A percentile compares a stretch with the other conserved stretches of the same genome.
Evolutionary conservation across 2,797 vertebrate genomes (phyloP).

Genomic region (Sorex maritimensis): DNA sequence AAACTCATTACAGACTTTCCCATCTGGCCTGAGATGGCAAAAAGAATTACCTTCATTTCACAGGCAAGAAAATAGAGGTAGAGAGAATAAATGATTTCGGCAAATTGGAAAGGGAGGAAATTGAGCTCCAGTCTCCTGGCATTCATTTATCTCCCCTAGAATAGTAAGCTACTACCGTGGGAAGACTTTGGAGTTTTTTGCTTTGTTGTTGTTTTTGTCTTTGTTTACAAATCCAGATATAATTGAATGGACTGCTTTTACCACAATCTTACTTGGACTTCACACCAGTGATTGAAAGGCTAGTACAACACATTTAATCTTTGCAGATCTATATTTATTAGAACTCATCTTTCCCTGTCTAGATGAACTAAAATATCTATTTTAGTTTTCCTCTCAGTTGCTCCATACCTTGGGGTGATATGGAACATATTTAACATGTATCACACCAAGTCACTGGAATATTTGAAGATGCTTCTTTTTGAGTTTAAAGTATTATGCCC

Average conservation of each 20-base stretch:
- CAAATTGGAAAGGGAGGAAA: slow-evolving; percentile 73
- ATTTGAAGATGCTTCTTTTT: slow-evolving; percentile 54
- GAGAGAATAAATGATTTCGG: slow-evolving; percentile 78
- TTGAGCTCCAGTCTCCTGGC: slow-evolving; percentile 41
- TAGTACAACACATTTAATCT: background rate
- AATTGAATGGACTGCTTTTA: slow-evolving; percentile 3
- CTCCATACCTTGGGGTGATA: slow-evolving; percentile 2
- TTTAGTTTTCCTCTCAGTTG: slow-evolving; percentile 21
- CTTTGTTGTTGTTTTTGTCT: background rate
- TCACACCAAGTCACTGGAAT: background rate
- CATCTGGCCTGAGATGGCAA: slow-evolving; percentile 73
- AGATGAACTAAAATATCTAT: background rate
- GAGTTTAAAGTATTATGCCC: background rate
- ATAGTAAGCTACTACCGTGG: slow-evolving; percentile 4
- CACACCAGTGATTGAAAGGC: background rate
- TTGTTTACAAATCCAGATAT: slow-evolving; percentile 41
- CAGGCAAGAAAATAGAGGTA: slow-evolving; percentile 73
- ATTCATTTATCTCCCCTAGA: slow-evolving; percentile 57
- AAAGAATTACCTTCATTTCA: slow-evolving; percentile 80
- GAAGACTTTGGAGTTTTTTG: slow-evolving; percentile 54
- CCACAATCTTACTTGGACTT: background rate
- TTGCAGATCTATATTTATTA: slow-evolving; percentile 24
- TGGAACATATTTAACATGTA: slow-evolving; percentile 17
- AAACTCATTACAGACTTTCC: slow-evolving; percentile 75
- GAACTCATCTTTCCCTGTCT: background rate